These are phyloP conservation scores for Mamestra brassicae DNA, from an alignment of 2,888 invertebrate genomes.

Conservation along the genomic window DNA sequence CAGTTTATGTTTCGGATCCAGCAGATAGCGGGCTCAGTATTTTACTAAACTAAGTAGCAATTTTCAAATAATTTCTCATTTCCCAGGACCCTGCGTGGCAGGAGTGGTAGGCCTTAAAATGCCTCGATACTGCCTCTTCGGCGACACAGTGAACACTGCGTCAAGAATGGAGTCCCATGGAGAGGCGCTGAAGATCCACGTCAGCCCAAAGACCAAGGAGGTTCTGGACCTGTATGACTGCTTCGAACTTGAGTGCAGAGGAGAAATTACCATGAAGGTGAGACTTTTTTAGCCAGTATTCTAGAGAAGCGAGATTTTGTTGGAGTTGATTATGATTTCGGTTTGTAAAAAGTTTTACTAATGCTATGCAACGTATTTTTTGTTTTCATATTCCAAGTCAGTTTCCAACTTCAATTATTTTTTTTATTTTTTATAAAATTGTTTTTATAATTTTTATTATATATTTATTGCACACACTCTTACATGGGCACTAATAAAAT, in stretches of 20 bases:
- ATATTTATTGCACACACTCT: no score
- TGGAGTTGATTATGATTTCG: neutral
- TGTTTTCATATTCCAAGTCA: no score
- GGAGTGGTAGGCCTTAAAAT: slow-evolving; percentile 98
- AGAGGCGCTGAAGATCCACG: slow-evolving; percentile 97
- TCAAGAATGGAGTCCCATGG: slow-evolving; percentile 98
- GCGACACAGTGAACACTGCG: slow-evolving; percentile 98
- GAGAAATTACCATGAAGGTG: slow-evolving; percentile 98
- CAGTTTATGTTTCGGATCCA: neutral
- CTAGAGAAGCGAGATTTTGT: neutral
- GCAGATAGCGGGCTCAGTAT: neutral
- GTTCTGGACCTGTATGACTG: slow-evolving; percentile 96
- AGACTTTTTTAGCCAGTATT: slow-evolving; percentile 24
- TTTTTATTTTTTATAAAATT: no score
- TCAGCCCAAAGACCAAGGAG: slow-evolving; percentile 96
- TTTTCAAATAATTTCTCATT: neutral
- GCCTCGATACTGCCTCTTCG: slow-evolving; percentile 98
- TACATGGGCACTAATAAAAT: no score
- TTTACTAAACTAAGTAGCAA: neutral
- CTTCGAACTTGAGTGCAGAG: slow-evolving; percentile 96
- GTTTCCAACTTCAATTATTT: no score
- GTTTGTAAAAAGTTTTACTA: neutral
- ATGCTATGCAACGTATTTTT: neutral
- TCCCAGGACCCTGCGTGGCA: slow-evolving; percentile 94
- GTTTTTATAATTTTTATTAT: no score